Evolutionary conservation across 1,140 invertebrate genomes (phyloP).

Genomic region (Trichonephila clavipes): DNA sequence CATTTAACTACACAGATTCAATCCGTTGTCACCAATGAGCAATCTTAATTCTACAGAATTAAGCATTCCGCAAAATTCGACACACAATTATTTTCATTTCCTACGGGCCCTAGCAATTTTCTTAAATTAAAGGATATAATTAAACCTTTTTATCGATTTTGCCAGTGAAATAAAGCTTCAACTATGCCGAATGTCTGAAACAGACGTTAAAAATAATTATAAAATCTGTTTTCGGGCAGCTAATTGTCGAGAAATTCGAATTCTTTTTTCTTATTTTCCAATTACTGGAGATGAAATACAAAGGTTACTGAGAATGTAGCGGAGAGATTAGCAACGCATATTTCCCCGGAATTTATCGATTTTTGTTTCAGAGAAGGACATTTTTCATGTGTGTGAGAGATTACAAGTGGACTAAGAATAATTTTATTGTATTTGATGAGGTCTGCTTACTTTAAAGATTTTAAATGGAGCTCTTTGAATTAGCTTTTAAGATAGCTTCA

Average conservation of each 20-base stretch:
- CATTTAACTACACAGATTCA: background rate
- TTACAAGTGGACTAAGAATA: background rate
- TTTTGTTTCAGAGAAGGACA: background rate
- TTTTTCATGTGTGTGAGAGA: background rate
- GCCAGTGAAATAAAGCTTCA: background rate
- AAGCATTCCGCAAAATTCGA: background rate
- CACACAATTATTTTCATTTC: background rate
- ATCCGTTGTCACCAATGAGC: background rate
- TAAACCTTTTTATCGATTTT: background rate
- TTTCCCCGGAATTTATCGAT: conserved; percentile 38
- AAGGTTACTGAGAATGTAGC: conserved; percentile 11
- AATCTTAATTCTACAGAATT: background rate
- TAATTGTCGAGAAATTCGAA: conserved; percentile 20
- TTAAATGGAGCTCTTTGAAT: background rate
- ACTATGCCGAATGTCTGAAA: background rate
- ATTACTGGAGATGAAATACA: conserved; percentile 14
- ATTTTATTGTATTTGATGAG: background rate
- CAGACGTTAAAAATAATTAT: conserved; percentile 46
- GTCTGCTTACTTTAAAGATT: background rate
- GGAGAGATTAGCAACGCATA: conserved; percentile 13
- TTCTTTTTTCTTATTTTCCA: background rate
- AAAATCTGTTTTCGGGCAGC: background rate
- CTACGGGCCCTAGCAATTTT: background rate
- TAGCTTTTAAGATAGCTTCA: background rate
- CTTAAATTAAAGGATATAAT: conserved; percentile 3